phyloP scores from a whole-genome alignment of 2,888 invertebrate species.

The Yponomeuta plumbellus region DNA sequence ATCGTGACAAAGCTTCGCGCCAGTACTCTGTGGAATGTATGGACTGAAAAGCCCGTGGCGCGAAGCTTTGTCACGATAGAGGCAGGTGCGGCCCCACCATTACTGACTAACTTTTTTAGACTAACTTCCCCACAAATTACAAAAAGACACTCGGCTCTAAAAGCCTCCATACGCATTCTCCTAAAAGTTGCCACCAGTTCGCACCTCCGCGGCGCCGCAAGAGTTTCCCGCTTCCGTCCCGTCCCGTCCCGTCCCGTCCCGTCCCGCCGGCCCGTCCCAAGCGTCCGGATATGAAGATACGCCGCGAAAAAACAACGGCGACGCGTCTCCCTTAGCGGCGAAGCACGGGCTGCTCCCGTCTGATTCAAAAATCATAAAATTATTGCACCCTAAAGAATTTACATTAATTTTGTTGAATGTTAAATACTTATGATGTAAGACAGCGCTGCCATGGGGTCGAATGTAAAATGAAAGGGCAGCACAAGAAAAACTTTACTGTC shows the following conservation, averaged over 20 bases:
- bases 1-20: too few relatives aligned
- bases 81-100: too few relatives aligned
- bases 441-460: too few relatives aligned
- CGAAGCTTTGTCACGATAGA: too few relatives aligned
- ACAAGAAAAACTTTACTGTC: too few relatives aligned
- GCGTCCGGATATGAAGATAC: slow-evolving; percentile 71
- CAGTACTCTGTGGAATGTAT: too few relatives aligned
- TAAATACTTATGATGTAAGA: too few relatives aligned
- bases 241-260: background rate
- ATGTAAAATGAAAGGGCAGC: too few relatives aligned
- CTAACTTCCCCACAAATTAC: background rate
- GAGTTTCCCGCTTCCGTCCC: slow-evolving; percentile 5
- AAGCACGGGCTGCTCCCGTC: slow-evolving; percentile 11
- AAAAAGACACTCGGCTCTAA: background rate
- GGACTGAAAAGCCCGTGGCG: too few relatives aligned
- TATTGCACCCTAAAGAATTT: too few relatives aligned
- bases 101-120: background rate
- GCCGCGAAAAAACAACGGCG: slow-evolving; percentile 58
- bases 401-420: too few relatives aligned
- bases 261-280: slow-evolving; percentile 26
- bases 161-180: background rate
- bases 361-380: too few relatives aligned
- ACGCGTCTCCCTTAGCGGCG: slow-evolving; percentile 31
- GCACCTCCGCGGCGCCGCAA: slow-evolving; percentile 5
- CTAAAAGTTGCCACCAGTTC: slow-evolving; percentile 5